Base-by-base conservation (phyloP, 2,888 invertebrate species). In the Malthinus flaveolus region DNA sequence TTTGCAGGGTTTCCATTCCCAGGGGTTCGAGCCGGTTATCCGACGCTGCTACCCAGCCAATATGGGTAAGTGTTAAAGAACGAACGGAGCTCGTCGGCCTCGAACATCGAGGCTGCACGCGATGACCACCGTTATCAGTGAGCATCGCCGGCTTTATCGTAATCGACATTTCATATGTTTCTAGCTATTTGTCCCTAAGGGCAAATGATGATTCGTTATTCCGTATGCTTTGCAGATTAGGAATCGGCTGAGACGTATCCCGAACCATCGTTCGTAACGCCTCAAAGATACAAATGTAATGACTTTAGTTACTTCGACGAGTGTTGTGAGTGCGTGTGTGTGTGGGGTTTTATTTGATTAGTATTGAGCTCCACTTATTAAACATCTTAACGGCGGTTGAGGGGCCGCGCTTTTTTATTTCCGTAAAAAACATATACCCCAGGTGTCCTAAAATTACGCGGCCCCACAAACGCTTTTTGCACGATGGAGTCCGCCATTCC, bases 11-110 rank as follows among this genome's bases (percentile, higher is more conserved):
- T 87, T 78, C 85, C 87, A 72, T 87, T 88, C 74, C 87, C 90
- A 65, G 89, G 90, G 64, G 87, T 92, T 62, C 85, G 91, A 66
- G 83, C 91, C 63, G 90, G 91, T 65, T 92, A 91, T 76, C 91
- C 88, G 53, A 82, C 88, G 47, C 86, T 92, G 64, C 81, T 93
- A 71, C 91, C 88, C 59, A 84, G 91, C 66, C 92, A 90, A 77
- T 93, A 91, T 76, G 92, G 92, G 93, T 93, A 82, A 91, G 92
- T 89, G 53, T 53, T 54, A 47, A 42, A 42, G 44, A 48, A 32
- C 54, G 49, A 53, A 51, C 3, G 51, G 51, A 57, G 48, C 47
- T 48, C 15, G 57, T 37, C 50, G 47, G 49, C 57, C 54, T 64
- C 64, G 63, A 64, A 37, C 35, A 44, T 37, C 45, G 60, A 50